Percentiles rank a stretch among this genome's conserved stretches.
These are phyloP conservation scores for Campoplex capitator DNA, from an alignment of 2,888 invertebrate species.

Conservation along the genomic window DNA sequence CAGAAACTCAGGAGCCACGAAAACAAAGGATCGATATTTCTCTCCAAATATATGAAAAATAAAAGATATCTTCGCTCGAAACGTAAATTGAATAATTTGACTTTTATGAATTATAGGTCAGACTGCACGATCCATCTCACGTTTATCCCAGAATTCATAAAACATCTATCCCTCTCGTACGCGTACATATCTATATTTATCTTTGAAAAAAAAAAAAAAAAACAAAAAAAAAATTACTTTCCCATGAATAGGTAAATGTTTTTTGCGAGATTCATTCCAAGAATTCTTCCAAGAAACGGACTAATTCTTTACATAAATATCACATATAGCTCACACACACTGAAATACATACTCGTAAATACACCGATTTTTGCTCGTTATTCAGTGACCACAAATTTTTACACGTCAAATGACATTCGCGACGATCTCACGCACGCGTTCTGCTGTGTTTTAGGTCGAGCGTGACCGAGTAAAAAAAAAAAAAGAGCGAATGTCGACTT, in stretches of 20 bases:
- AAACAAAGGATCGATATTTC: constrained; percentile 1
- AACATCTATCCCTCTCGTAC: background rate
- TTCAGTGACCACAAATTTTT: constrained; percentile 48
- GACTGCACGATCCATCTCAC: background rate
- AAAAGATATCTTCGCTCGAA: background rate
- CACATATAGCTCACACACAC: background rate
- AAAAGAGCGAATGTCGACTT: constrained; percentile 1
- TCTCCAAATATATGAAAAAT: background rate
- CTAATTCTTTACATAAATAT: constrained; percentile 9
- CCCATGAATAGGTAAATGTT: background rate
- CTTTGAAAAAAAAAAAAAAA: too few relatives aligned
- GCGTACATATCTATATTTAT: constrained; percentile 1
- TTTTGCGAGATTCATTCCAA: background rate
- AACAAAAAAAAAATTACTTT: background rate
- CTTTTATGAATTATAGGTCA: background rate
- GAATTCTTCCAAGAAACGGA: constrained; percentile 16
- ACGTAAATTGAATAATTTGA: constrained; percentile 7
- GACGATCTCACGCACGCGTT: constrained; percentile 41
- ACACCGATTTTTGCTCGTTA: constrained; percentile 17
- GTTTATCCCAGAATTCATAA: background rate
- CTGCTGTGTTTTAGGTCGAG: constrained; percentile 53
- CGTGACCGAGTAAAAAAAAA: background rate
- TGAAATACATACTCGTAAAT: background rate
- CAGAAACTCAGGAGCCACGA: background rate
- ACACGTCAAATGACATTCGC: constrained; percentile 46